Evolutionary conservation across 2,888 invertebrate genomes (phyloP).

Genomic region (Drosophila infuscata): DNA sequence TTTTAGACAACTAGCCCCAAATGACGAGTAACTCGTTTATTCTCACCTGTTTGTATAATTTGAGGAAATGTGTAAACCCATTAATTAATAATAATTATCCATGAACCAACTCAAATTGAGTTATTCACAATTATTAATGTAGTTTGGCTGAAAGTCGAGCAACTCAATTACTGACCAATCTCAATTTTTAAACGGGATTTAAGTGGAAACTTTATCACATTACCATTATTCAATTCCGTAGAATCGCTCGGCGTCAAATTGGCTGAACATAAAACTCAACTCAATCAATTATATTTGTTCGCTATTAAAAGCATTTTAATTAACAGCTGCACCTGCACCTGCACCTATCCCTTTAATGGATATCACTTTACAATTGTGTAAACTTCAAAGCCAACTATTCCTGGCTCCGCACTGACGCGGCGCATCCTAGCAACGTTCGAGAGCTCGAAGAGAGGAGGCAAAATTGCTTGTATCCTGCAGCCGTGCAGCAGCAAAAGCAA

Average conservation of each 20-base stretch:
- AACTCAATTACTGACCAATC: not conserved
- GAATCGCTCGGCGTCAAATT: not conserved
- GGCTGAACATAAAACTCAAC: slow-evolving; percentile 34
- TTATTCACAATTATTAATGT: not conserved
- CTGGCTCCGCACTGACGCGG: slow-evolving; percentile 1
- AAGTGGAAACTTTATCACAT: not conserved
- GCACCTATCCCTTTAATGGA: not conserved
- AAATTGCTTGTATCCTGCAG: not conserved
- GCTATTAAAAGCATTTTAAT: slow-evolving; percentile 32
- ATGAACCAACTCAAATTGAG: not conserved
- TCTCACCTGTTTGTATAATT: not conserved
- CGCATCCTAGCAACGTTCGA: not conserved
- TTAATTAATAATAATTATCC: not conserved
- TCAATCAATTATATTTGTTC: slow-evolving; percentile 35
- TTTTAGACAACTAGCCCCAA: too few species aligned
- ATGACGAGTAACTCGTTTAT: too few species aligned
- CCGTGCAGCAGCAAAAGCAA: not conserved
- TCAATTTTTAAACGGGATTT: not conserved
- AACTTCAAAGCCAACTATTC: slow-evolving; percentile 20
- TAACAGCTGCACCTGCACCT: slow-evolving; percentile 22
- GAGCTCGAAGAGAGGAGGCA: not conserved
- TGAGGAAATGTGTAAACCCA: not conserved
- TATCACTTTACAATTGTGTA: slow-evolving; percentile 15
- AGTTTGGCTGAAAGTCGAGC: not conserved
- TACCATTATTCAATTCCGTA: not conserved